These are phyloP conservation scores for Drosophila nebulosa DNA, from an alignment of 1,140 invertebrate species.

Conservation along the genomic window DNA sequence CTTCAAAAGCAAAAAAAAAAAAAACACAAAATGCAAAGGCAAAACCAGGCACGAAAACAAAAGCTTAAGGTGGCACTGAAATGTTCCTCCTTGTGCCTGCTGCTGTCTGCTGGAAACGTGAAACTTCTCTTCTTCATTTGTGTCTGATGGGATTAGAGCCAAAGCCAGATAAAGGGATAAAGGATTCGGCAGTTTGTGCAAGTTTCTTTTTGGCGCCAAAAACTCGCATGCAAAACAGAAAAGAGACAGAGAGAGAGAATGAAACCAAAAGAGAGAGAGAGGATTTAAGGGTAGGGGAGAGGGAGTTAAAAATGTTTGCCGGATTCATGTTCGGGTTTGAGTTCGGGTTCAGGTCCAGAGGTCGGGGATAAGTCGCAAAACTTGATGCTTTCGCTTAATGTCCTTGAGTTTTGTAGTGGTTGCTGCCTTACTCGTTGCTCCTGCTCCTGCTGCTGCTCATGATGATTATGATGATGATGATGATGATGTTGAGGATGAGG, in stretches of 20 bases:
- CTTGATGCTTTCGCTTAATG: conserved; percentile 70
- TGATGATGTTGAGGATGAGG: conserved; percentile 10
- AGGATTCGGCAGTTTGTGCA: conserved; percentile 64
- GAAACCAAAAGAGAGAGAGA: background rate
- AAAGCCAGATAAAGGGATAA: conserved; percentile 81
- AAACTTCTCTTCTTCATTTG: conserved; percentile 80
- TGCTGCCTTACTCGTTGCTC: too few relatives aligned
- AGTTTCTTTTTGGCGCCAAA: conserved; percentile 72
- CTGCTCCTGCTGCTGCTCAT: too few relatives aligned
- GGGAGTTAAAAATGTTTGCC: conserved; percentile 16
- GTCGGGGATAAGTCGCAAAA: conserved; percentile 74
- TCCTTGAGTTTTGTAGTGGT: conserved; percentile 56
- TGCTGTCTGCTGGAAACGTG: conserved; percentile 50
- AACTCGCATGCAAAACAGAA: conserved; percentile 77
- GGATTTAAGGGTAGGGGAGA: background rate
- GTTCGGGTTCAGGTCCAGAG: conserved; percentile 53
- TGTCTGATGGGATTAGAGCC: conserved; percentile 81
- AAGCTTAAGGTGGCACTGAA: conserved; percentile 26
- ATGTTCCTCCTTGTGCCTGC: background rate
- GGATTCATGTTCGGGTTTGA: conserved; percentile 28
- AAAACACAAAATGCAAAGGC: conserved; percentile 15
- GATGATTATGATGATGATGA: background rate
- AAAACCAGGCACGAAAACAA: conserved; percentile 32
- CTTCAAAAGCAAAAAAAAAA: conserved; percentile 60
- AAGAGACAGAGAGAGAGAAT: background rate